Percentiles rank a stretch among this genome's conserved stretches.
Evolutionary conservation across 2,888 invertebrate species (phyloP).

Genomic region (Drosophila monieri): DNA sequence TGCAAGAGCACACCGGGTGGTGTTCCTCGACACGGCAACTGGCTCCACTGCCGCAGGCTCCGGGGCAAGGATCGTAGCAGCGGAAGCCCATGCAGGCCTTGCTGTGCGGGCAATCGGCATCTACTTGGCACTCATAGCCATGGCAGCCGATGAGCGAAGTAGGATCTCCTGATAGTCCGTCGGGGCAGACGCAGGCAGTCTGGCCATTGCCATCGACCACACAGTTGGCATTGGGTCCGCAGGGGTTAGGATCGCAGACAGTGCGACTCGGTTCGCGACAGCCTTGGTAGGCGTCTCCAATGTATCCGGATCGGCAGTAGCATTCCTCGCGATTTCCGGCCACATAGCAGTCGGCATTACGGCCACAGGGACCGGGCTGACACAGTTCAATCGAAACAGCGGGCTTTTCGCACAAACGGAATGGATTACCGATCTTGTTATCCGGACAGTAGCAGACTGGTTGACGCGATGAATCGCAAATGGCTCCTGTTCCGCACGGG

Average conservation of each 20-base stretch:
- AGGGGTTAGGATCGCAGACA: constrained; percentile 91
- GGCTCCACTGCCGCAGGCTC: constrained; percentile 91
- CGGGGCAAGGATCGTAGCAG: constrained; percentile 92
- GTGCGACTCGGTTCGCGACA: constrained; percentile 88
- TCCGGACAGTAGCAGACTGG: constrained; percentile 95
- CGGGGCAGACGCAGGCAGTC: constrained; percentile 89
- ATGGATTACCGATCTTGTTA: constrained; percentile 92
- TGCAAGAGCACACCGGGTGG: constrained; percentile 91
- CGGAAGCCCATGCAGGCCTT: constrained; percentile 92
- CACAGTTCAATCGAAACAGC: constrained; percentile 88
- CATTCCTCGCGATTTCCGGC: constrained; percentile 92
- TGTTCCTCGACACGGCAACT: constrained; percentile 91
- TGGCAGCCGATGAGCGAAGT: constrained; percentile 89
- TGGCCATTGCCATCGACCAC: constrained; percentile 88
- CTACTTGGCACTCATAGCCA: constrained; percentile 91
- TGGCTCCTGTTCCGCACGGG: constrained; percentile 91
- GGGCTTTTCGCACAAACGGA: constrained; percentile 88
- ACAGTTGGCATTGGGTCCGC: constrained; percentile 91
- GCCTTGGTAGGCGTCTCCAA: constrained; percentile 92
- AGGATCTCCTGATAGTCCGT: constrained; percentile 91
- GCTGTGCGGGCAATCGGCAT: constrained; percentile 90
- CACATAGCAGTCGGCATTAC: constrained; percentile 93
- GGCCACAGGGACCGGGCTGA: constrained; percentile 92
- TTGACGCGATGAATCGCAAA: constrained; percentile 90
- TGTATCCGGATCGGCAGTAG: constrained; percentile 90